These are phyloP conservation scores for Ecliptopera silaceata DNA, from an alignment of 2,888 invertebrate species.

Conservation along the genomic window DNA sequence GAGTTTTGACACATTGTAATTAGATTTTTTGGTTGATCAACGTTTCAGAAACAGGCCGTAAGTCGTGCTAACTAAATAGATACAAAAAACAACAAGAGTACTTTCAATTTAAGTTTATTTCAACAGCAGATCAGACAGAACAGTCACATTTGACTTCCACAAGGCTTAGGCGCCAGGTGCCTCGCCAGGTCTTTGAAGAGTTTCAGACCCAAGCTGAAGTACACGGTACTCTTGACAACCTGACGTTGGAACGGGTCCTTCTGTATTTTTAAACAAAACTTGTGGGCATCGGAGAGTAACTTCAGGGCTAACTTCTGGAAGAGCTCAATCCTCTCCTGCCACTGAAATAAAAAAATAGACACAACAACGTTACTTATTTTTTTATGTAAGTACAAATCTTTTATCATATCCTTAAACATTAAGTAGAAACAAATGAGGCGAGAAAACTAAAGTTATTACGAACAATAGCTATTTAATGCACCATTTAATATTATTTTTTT, in stretches of 20 bases:
- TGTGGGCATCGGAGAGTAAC: slow-evolving; percentile 15
- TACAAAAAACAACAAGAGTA: not conserved
- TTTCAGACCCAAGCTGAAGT: slow-evolving; percentile 48
- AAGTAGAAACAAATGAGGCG: not conserved
- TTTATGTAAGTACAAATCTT: no score
- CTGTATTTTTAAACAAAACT: slow-evolving; percentile 33
- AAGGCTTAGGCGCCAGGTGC: slow-evolving; percentile 29
- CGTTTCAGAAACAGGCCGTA: no score
- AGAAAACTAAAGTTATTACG: not conserved
- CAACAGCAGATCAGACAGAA: not conserved
- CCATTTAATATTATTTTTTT: not conserved
- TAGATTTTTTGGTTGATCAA: no score
- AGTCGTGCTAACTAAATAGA: no score
- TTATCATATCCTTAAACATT: no score
- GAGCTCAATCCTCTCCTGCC: not conserved
- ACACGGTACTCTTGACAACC: slow-evolving; percentile 44
- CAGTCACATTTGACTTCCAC: slow-evolving; percentile 12
- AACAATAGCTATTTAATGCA: not conserved
- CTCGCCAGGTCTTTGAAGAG: slow-evolving; percentile 47
- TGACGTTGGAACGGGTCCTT: slow-evolving; percentile 46
- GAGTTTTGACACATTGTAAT: no score
- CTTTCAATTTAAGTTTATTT: slow-evolving; percentile 10
- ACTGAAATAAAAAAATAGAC: slow-evolving; percentile 17
- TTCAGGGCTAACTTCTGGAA: slow-evolving; percentile 11
- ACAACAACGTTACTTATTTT: not conserved